phyloP scores from a whole-genome alignment of 2,113 vertebrate genomes.

The Podarcis raffonei region DNA sequence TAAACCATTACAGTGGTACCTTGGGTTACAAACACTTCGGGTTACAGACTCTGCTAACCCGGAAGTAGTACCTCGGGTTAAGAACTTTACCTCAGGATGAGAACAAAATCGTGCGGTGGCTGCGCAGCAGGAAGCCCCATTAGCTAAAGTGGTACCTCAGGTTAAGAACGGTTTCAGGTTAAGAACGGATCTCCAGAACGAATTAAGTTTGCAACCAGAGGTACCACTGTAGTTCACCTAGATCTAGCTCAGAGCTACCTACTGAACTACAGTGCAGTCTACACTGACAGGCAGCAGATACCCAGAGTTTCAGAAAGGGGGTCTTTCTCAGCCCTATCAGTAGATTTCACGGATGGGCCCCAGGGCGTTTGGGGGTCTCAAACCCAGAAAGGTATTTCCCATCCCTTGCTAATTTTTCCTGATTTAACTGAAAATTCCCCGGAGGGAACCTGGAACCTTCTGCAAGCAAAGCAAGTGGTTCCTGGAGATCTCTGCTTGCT shows the following conservation, averaged over 20 bases:
- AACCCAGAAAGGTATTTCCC: not conserved
- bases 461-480: not conserved
- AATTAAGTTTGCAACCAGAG: too few relatives aligned
- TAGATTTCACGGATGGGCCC: not conserved
- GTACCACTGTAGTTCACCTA: not conserved
- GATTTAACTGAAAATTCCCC: not conserved
- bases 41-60: too few relatives aligned
- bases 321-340: not conserved
- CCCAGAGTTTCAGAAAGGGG: not conserved
- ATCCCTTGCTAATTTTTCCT: not conserved
- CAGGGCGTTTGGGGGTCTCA: not conserved
- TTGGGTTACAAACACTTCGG: too few relatives aligned
- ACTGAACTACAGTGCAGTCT: not conserved
- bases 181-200: too few relatives aligned
- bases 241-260: too few relatives aligned
- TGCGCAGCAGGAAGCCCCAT: too few relatives aligned
- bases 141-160: too few relatives aligned
- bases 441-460: not conserved
- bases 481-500: not conserved
- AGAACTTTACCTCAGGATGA: too few relatives aligned
- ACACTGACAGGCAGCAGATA: not conserved
- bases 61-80: too few relatives aligned
- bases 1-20: too few relatives aligned
- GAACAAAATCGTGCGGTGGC: too few relatives aligned
- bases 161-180: too few relatives aligned